These are phyloP conservation scores for Pammene fasciana DNA, from an alignment of 2,888 invertebrate species.

Conservation along the genomic window DNA sequence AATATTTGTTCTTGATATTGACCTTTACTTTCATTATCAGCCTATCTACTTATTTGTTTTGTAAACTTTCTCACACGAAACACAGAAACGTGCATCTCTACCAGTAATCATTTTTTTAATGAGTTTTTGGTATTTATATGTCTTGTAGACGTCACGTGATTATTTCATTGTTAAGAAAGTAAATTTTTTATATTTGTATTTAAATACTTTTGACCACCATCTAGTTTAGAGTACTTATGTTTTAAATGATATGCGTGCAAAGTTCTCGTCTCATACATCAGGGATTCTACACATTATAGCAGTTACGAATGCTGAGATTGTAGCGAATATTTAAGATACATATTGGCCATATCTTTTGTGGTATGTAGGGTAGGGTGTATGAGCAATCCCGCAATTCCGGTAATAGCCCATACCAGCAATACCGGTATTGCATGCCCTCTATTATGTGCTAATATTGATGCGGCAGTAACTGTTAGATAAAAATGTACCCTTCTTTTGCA, in stretches of 20 bases:
- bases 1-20: constrained; percentile 31
- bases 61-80: background rate
- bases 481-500: no score
- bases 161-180: no score
- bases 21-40: background rate
- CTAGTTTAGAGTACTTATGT: no score
- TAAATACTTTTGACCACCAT: no score
- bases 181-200: no score
- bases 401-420: no score
- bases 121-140: background rate
- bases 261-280: background rate
- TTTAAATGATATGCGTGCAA: background rate
- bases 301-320: background rate
- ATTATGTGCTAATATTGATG: no score
- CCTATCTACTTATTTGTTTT: background rate
- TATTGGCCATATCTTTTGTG: no score
- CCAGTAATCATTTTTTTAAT: background rate
- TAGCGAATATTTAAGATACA: background rate
- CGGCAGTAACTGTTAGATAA: no score
- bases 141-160: background rate
- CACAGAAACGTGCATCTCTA: background rate
- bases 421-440: no score
- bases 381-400: no score
- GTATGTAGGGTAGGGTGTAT: no score
- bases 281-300: constrained; percentile 1